Base-by-base conservation (phyloP, 2,888 invertebrate genomes). In the Drosophila infuscata region DNA sequence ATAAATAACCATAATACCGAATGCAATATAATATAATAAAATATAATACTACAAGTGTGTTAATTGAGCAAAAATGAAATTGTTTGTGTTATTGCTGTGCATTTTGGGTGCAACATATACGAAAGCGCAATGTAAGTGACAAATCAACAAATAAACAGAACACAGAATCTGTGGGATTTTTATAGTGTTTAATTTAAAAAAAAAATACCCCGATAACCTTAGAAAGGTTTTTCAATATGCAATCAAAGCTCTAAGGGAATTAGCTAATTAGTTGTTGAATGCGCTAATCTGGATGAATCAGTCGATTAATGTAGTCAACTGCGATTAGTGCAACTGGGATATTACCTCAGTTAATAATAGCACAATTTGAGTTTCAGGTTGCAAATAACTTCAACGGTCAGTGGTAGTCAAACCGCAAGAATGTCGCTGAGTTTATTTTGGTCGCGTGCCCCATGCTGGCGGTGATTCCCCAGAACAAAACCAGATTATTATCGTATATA, bases 71-170 rank as follows among this genome's bases (percentile, higher is more conserved):
- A 70, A 58, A 57, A 82, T 82, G 81, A 73, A 68, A 52, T 41
- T 71, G 15, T 9, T 71, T 57, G 56, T 74, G 29, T 51, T 70
- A 20, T 43, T 66, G 17, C 52, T 79, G 49, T 72, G 72, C 59
- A 35, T 74, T 59, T 74, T 71, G 59, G 67, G 64, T 48, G 76
- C 56, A 66, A 52, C 70, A 30, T 62, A 52, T 53, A 54, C 68
- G 53, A 65, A 60, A 53, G 82, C 77, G 49, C 82, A 69, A 35
- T 86, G 86, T 88, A 82, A 86, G 86, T 86, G 74, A 51, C 32
- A 49, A 65, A 46, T 63, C 65, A 35, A 41, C 17, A 61, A n/a
- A 41, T 12, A 33, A 9, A 29, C 6, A 35, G 29, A 57, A 52
- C 46, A 51, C 17, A 76, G 56, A 51, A 33, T 29, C 15, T n/a